Evolutionary conservation across 2,888 invertebrate species (phyloP), one percentile per base, ranked within the genome.

Genomic region (Leptinotarsa rubiginosa): DNA sequence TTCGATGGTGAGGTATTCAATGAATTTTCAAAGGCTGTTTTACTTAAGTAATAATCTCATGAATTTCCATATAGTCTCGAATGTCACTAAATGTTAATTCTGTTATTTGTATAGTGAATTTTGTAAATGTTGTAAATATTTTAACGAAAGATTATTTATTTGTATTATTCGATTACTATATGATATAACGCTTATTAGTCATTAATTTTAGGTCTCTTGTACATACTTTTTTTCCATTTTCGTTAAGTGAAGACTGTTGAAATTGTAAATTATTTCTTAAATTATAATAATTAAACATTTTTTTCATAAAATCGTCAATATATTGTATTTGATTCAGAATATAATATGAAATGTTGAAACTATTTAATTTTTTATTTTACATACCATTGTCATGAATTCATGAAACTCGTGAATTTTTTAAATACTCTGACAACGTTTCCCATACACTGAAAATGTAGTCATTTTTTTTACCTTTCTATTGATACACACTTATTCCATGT

Each of bases 191-290:
- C 87, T 87, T 87, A 85, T 85, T 87, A 87, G 87, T 87, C 87
- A 87, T 82, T 87, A 86, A 77, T 84, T 86, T 84, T 84, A 84
- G 86, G 83, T 79, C 79, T 75, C 81, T 81, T 85, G 83, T 82
- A 84, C 78, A 85, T 83, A 83, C 77, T 82, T 79, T 79, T 77
- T 77, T 78, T 79, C 80, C 80, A 81, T 80, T 75, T 79, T 78
- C 82, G 82, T 85, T 84, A 85, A 85, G 82, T 84, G 77, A 87
- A 87, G 87, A 87, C 87, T 87, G 87, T 87, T 86, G 84, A 81
- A 84, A 83, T 80, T 84, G 84, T 85, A 84, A 84, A 80, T 79
- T 79, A 84, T 83, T 83, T 82, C 79, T 72, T 81, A 81, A 81
- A 81, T 80, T 81, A 81, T 80, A 76, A 80, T 79, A 79, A 81